Percentiles rank a stretch among this genome's conserved stretches.
These are phyloP conservation scores for Oxycera nigricornis DNA, from an alignment of 2,888 invertebrate species.

Conservation along the genomic window DNA sequence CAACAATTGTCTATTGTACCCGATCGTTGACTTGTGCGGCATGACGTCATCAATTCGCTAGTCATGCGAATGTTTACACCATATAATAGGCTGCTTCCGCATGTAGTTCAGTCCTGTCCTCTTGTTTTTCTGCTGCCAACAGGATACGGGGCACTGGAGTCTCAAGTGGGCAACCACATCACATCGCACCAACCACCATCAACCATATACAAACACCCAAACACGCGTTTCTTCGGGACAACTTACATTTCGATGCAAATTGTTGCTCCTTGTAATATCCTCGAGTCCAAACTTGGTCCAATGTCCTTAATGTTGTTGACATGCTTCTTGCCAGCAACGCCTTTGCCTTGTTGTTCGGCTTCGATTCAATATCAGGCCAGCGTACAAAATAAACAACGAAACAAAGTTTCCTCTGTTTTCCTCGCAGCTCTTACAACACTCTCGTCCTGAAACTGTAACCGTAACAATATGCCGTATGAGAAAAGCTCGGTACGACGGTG, in stretches of 20 bases:
- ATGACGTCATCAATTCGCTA: background rate
- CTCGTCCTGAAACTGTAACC: background rate
- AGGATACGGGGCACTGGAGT: background rate
- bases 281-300: background rate
- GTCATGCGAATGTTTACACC: too few relatives aligned
- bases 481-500: constrained; percentile 8
- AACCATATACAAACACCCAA: background rate
- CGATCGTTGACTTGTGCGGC: background rate
- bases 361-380: background rate
- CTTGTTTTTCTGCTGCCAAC: background rate
- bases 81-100: background rate
- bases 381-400: constrained; percentile 8
- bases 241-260: constrained; percentile 40
- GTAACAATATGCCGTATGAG: background rate
- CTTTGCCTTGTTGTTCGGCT: constrained; percentile 5
- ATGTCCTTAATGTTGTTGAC: constrained; percentile 34
- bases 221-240: background rate
- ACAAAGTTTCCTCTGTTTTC: constrained; percentile 7
- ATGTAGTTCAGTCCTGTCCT: background rate
- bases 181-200: background rate
- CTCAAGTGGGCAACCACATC: background rate
- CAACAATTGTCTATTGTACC: background rate
- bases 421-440: background rate
- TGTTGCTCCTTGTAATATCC: constrained; percentile 34
- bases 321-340: constrained; percentile 25